A percentile compares a stretch with the other conserved stretches of the same genome.
These are phyloP conservation scores for Orcinus orca DNA, from an alignment of 2,113 vertebrate species.

Conservation along the genomic window DNA sequence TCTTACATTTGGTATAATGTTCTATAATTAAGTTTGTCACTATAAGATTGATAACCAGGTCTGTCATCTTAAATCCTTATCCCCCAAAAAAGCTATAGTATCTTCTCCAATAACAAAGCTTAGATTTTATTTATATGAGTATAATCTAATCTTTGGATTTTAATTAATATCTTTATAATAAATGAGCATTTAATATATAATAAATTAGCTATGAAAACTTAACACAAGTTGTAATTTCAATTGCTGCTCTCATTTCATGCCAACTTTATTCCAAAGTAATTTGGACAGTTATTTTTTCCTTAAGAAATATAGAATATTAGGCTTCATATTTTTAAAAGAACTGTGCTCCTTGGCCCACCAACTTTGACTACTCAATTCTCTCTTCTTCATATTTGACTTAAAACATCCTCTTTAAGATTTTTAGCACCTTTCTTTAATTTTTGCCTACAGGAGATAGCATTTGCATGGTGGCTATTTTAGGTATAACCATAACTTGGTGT, in stretches of 20 bases:
- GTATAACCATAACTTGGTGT: background rate
- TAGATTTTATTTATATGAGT: background rate
- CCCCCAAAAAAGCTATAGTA: background rate
- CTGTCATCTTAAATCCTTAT: background rate
- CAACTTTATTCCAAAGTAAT: background rate
- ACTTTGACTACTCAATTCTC: background rate
- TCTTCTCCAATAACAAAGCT: background rate
- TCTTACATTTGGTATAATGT: background rate
- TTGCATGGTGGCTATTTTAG: background rate
- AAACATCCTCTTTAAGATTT: background rate
- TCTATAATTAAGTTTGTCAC: background rate
- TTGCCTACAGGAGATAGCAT: background rate
- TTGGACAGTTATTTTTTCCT: background rate
- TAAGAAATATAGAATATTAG: background rate
- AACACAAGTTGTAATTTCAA: background rate
- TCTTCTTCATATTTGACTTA: background rate
- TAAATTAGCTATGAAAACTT: background rate
- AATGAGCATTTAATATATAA: background rate
- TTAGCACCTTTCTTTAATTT: background rate
- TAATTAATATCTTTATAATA: background rate
- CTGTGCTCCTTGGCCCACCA: accelerated
- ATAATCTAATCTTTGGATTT: background rate
- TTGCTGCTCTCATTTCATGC: background rate
- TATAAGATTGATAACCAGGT: background rate
- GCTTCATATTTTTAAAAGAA: background rate